Base-by-base conservation (phyloP, 2,797 vertebrate genomes). In the Hirundo rustica region DNA sequence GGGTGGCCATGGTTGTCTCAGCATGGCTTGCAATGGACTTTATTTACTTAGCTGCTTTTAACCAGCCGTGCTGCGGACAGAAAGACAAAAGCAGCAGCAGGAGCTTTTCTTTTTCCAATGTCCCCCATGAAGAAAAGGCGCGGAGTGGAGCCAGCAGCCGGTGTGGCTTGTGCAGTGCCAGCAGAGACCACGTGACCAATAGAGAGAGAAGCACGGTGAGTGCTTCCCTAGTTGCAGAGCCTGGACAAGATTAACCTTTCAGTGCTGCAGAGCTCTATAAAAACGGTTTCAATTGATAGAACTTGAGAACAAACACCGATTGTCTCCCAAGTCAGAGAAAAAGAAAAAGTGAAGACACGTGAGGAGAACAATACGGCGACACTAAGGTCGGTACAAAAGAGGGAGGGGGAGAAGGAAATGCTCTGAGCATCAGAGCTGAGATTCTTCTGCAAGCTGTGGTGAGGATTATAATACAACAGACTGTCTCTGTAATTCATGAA, bases 61-160 rank as follows among this genome's bases (percentile, higher is more conserved):
- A 66, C 44, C 44, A 47, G 23, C 22, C 11, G 30, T 68, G 47
- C 27, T 38, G 62, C 1, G 4, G n/a, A 67, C n/a, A 67, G 45
- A 67, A 67, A 67, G 65, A 29, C 25, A 65, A 47, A 65, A 34
- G 44, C 5, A 13, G 16, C 4, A 6, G 22, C 30, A 45, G 42
- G 15, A 62, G 19, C 40, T 65, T 65, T 65, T n/a, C 15, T n/a
- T 45, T 65, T 44, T 25, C 45, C 5, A 4, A 32, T 3, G 6
- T 45, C 42, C 16, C 8, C 3, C 42, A 45, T 65, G 62, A 65
- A 45, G 61, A 64, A 64, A 65, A 65, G 30, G 42, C 1, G 2
- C 3, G 2, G 22, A 65, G 62, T n/a, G 6, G 42, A 65, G 11
- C 30, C 1, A 1, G 42, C 30, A 65, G 62, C 30, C 5, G 1